Base-by-base conservation (phyloP, 1,140 invertebrate genomes). In the Neotoxoptera formosana region DNA sequence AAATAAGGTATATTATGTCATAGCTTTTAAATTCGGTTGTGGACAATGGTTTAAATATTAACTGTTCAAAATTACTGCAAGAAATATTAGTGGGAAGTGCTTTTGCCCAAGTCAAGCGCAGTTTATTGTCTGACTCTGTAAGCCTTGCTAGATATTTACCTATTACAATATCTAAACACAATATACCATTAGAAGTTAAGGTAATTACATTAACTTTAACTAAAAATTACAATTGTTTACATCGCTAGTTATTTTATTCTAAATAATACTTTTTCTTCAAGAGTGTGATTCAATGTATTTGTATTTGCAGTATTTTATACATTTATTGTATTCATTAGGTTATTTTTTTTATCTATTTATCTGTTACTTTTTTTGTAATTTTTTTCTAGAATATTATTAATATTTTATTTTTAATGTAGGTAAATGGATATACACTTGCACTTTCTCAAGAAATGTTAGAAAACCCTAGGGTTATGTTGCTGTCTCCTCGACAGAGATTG, bases 381-480 rank as follows among this genome's bases (percentile, higher is more conserved):
- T 67, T n/a, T n/a, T 76, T n/a, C 17, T 14, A 41, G 1, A 83
- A 25, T 90, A 34, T 89, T 53, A 56, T 30, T 56, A 53, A 91
- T 83, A 25, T 23, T 34, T n/a, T 17, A 21, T 14, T 83, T 91
- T 25, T 81, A 7, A 41, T 25, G 1, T 41, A 93, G 88, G 47
- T 94, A 9, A 93, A 92, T 91, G 90, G 89, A 76, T 88, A 93
- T 34, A 84, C 51, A 41, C 83, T 93, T 36, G 86, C 86, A 7
- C 48, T 94, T 25, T 83, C 86, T 51, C 92, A 97, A 94, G 97
- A 97, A 95, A 96, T 96, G 91, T 95, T 98, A 47, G 97, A 97
- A 96, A 97, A 98, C 94, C 97, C 97, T 34, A 96, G 96, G 11
- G 97, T 97, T 94, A 98, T 98, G 96, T 95, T 98, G 36, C 95